Conservation (phyloP, 2,888 invertebrate genomes). For the Caenorhabditis panamensis region DNA sequence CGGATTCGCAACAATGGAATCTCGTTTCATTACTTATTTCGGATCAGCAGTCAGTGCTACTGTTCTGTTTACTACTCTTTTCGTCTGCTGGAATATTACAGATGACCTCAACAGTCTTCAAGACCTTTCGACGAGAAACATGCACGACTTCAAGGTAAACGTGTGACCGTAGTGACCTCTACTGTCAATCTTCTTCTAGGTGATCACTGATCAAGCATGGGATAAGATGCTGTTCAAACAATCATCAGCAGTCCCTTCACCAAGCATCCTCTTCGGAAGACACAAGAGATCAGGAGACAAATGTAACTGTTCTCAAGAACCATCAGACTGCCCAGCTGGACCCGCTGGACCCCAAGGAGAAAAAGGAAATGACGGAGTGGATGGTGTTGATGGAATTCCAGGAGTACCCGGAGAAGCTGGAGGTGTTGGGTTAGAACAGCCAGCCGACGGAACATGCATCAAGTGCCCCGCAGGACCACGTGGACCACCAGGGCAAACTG, state of each 20-base stretch:
- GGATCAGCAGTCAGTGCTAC: conserved; percentile 57
- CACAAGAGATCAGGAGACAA: conserved; percentile 55
- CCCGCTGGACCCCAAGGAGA: conserved; percentile 64
- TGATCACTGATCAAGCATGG: conserved; percentile 65
- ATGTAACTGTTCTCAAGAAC: conserved; percentile 55
- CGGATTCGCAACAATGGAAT: conserved; percentile 48
- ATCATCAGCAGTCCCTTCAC: conserved; percentile 14
- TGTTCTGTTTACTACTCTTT: conserved; percentile 56
- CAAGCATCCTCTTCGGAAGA: conserved; percentile 56
- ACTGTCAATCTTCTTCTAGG: conserved; percentile 35
- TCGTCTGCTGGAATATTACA: conserved; percentile 57
- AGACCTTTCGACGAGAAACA: conserved; percentile 58
- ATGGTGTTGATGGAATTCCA: conserved; percentile 60
- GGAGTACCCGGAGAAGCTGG: conserved; percentile 51
- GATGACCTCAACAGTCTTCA: conserved; percentile 66
- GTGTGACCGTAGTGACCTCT: conserved; percentile 22
- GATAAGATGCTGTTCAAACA: conserved; percentile 64
- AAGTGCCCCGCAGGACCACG: conserved; percentile 58
- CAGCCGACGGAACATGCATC: conserved; percentile 55
- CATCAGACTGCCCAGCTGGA: conserved; percentile 64
- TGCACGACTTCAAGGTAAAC: conserved; percentile 63
- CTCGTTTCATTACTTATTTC: conserved; percentile 40
- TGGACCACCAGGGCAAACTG: conserved; percentile 53
- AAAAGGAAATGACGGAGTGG: conserved; percentile 55
- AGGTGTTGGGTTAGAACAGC: conserved; percentile 20